Conservation (phyloP, 2,888 invertebrate species). For the Ephialtes manifestator region DNA sequence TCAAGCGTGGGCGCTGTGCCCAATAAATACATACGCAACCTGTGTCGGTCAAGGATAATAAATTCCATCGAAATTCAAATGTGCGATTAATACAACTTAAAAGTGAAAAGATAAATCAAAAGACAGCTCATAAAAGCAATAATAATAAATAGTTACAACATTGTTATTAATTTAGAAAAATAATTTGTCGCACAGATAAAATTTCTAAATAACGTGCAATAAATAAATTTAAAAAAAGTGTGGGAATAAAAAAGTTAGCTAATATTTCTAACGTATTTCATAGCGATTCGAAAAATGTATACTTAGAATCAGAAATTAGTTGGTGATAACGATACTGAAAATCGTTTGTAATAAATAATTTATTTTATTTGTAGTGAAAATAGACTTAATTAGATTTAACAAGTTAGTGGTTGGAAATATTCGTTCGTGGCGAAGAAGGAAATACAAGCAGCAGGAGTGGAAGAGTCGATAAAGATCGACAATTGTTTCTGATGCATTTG, state of each 20-base stretch:
- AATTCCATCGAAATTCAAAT: neutral
- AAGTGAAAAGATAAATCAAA: neutral
- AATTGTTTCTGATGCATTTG: conserved; percentile 27
- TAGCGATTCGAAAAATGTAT: neutral
- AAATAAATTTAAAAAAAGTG: neutral
- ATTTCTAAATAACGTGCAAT: neutral
- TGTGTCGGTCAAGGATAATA: conserved; percentile 18
- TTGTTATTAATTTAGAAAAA: neutral
- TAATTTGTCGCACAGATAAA: neutral
- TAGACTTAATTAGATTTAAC: neutral
- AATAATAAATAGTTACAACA: neutral
- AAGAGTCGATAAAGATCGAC: conserved; percentile 3
- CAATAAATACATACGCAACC: neutral
- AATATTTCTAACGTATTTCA: neutral
- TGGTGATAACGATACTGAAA: neutral
- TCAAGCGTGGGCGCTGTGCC: neutral
- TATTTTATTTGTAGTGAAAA: neutral
- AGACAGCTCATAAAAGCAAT: neutral
- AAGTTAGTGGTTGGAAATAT: neutral
- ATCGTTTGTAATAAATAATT: neutral
- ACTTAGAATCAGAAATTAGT: neutral
- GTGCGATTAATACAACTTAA: neutral
- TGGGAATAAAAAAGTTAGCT: neutral
- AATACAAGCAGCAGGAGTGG: neutral
- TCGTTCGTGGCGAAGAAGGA: neutral